These are phyloP conservation scores for Stratiomys singularior DNA, from an alignment of 2,888 invertebrate genomes.

Conservation along the genomic window DNA sequence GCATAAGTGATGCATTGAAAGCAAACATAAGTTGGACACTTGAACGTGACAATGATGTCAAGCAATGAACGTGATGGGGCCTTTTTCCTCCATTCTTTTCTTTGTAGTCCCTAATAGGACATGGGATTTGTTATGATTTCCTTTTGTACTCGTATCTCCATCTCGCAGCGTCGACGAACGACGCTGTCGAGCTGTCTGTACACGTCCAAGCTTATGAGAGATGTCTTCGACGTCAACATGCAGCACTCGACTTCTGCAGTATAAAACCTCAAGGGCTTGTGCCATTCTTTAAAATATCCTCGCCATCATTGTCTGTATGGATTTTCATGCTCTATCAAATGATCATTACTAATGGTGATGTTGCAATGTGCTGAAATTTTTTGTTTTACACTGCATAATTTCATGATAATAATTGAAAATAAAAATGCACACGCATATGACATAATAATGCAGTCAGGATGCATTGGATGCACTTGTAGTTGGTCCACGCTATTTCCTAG, in stretches of 20 bases:
- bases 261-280: slow-evolving; percentile 25
- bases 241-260: slow-evolving; percentile 29
- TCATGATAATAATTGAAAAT: too few relatives aligned
- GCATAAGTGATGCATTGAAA: slow-evolving; percentile 47
- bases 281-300: slow-evolving; percentile 10
- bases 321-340: slow-evolving; percentile 48
- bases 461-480: too few relatives aligned
- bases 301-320: not conserved
- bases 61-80: slow-evolving; percentile 40
- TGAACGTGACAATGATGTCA: slow-evolving; percentile 48
- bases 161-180: slow-evolving; percentile 19
- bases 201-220: slow-evolving; percentile 37
- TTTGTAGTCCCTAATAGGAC: slow-evolving; percentile 46
- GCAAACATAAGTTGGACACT: slow-evolving; percentile 47
- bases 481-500: too few relatives aligned
- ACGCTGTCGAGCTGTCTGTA: slow-evolving; percentile 26
- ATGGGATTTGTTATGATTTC: slow-evolving; percentile 47
- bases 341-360: slow-evolving; percentile 41
- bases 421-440: too few relatives aligned
- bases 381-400: not conserved
- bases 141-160: slow-evolving; percentile 46
- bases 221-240: slow-evolving; percentile 36
- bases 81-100: slow-evolving; percentile 29
- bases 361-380: slow-evolving; percentile 38
- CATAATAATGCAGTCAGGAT: too few relatives aligned